Evolutionary conservation across 2,888 invertebrate genomes (phyloP).

Genomic region (Lasius fuliginosus): DNA sequence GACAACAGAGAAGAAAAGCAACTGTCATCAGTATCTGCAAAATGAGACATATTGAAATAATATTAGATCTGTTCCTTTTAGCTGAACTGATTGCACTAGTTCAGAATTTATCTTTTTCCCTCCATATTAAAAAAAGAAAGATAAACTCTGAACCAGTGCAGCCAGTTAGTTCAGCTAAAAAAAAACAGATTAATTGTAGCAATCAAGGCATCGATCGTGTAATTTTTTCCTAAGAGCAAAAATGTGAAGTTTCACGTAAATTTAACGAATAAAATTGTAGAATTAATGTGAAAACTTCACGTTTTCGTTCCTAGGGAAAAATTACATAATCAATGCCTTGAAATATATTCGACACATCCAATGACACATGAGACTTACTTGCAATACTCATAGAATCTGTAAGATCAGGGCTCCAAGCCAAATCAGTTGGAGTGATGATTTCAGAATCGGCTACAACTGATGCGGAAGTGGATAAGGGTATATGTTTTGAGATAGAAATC

Average conservation of each 20-base stretch:
- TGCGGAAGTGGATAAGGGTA: not conserved
- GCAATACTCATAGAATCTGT: not conserved
- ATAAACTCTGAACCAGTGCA: no score
- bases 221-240: no score
- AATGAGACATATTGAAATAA: not conserved
- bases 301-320: no score
- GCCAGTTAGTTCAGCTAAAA: no score
- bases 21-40: not conserved
- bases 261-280: no score
- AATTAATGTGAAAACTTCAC: no score
- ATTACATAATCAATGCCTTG: not conserved
- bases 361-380: not conserved
- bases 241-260: no score
- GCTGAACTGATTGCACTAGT: no score
- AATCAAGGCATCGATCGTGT: not conserved
- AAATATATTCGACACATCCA: not conserved
- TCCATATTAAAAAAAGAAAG: no score
- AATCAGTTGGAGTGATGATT: not conserved
- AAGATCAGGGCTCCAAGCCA: not conserved
- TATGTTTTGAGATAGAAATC: not conserved
- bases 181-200: not conserved
- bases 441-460: not conserved
- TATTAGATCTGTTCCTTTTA: not conserved
- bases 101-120: no score
- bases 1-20: not conserved